Percentiles rank a stretch among this genome's conserved stretches.
These are phyloP conservation scores for Parelbella ahira DNA, from an alignment of 2,888 invertebrate species.

Conservation along the genomic window DNA sequence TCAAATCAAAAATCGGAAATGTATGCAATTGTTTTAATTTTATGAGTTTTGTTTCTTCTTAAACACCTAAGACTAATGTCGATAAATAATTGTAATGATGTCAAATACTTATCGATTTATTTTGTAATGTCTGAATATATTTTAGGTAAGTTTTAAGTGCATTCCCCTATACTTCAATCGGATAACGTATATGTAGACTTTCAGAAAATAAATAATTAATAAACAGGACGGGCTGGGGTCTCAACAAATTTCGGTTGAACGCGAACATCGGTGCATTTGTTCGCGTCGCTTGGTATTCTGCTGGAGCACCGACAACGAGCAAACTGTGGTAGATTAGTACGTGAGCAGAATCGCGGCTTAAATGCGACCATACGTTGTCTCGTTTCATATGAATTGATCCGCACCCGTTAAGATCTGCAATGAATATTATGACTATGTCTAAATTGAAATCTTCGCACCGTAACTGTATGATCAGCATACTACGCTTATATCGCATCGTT, in stretches of 20 bases:
- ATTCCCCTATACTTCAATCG: too few relatives aligned
- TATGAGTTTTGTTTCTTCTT: too few relatives aligned
- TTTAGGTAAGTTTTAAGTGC: too few relatives aligned
- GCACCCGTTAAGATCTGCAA: slow-evolving; percentile 1
- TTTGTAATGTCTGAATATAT: too few relatives aligned
- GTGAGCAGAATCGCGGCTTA: slow-evolving; percentile 34
- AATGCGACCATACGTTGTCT: slow-evolving; percentile 20
- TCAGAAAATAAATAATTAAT: slow-evolving; percentile 21
- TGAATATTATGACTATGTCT: slow-evolving; percentile 5
- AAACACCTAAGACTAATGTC: too few relatives aligned
- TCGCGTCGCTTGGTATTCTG: slow-evolving; percentile 32
- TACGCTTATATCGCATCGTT: too few relatives aligned
- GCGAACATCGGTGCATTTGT: slow-evolving; percentile 20
- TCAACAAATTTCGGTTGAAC: slow-evolving; percentile 18
- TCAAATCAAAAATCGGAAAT: too few relatives aligned
- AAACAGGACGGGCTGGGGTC: slow-evolving; percentile 9
- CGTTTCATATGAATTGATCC: slow-evolving; percentile 18
- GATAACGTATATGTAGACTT: too few relatives aligned
- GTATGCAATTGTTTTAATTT: too few relatives aligned
- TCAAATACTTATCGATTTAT: too few relatives aligned
- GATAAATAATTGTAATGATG: too few relatives aligned
- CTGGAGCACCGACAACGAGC: slow-evolving; percentile 38
- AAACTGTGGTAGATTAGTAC: slow-evolving; percentile 41
- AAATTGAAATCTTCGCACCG: slow-evolving; percentile 6
- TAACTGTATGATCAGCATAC: too few relatives aligned